phyloP scores from a whole-genome alignment of 2,113 vertebrate genomes.

The Cynopterus brachyotis region DNA sequence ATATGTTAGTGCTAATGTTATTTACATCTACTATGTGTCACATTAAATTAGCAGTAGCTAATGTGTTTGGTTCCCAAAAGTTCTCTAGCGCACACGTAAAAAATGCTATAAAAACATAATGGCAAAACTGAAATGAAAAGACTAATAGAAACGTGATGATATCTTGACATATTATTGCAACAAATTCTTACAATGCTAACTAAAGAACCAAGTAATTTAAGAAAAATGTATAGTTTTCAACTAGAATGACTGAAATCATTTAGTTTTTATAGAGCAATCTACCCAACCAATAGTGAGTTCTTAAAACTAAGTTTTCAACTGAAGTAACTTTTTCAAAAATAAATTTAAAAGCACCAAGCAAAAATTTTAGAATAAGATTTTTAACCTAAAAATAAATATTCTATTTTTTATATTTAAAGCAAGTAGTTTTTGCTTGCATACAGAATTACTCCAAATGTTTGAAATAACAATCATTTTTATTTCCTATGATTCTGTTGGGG shows the following conservation, averaged over 20 bases:
- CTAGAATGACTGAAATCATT: background rate
- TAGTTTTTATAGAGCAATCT: background rate
- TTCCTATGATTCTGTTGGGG: background rate
- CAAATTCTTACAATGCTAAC: slow-evolving; percentile 30
- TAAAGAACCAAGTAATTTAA: slow-evolving; percentile 2
- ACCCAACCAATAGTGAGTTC: background rate
- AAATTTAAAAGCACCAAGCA: slow-evolving; percentile 13
- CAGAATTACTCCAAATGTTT: background rate
- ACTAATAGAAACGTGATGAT: slow-evolving; percentile 23
- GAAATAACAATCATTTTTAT: background rate
- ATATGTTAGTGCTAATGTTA: slow-evolving; percentile 32
- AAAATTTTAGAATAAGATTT: background rate
- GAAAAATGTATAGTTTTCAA: slow-evolving; percentile 12
- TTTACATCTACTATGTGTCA: slow-evolving; percentile 58
- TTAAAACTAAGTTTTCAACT: background rate
- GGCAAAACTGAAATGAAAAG: slow-evolving; percentile 45
- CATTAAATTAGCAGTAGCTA: slow-evolving; percentile 69
- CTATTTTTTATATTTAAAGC: background rate
- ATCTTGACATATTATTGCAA: slow-evolving; percentile 46
- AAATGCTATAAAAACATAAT: slow-evolving; percentile 40
- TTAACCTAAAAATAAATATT: slow-evolving; percentile 30
- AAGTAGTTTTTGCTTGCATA: background rate
- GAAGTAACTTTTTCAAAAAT: background rate
- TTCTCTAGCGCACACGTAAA: background rate
- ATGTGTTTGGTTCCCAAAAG: slow-evolving; percentile 54